phyloP scores from a whole-genome alignment of 2,888 invertebrate genomes.

The Drosophila subquinaria region DNA sequence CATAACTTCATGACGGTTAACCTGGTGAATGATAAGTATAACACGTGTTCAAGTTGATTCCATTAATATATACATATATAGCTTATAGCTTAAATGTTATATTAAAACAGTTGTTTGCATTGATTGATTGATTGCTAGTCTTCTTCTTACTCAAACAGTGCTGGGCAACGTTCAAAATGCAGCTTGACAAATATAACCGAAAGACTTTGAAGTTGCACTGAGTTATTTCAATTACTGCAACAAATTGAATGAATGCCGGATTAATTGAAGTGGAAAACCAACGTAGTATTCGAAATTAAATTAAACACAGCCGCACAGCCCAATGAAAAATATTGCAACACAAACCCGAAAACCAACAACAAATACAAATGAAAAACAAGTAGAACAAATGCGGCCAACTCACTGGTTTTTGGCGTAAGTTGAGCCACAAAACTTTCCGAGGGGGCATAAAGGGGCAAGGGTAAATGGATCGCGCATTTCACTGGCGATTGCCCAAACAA shows the following conservation, averaged over 20 bases:
- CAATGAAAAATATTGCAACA: slow-evolving; percentile 39
- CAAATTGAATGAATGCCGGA: slow-evolving; percentile 30
- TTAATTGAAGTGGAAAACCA: slow-evolving; percentile 42
- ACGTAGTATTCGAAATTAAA: slow-evolving; percentile 46
- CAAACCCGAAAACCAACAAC: slow-evolving; percentile 22
- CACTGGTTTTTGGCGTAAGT: slow-evolving; percentile 33
- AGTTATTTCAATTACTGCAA: slow-evolving; percentile 20
- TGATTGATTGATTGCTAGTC: too few species aligned
- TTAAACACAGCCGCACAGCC: slow-evolving; percentile 33
- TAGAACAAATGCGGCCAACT: slow-evolving; percentile 36
- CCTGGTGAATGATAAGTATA: slow-evolving; percentile 17
- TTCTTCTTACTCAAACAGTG: background rate
- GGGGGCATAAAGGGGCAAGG: background rate
- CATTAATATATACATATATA: background rate
- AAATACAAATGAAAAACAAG: slow-evolving; percentile 20
- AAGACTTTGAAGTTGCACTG: background rate
- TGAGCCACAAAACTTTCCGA: slow-evolving; percentile 42
- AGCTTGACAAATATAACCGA: background rate
- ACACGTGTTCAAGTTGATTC: slow-evolving; percentile 38
- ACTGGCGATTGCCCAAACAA: slow-evolving; percentile 62
- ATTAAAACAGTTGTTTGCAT: too few species aligned
- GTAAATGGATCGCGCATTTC: slow-evolving; percentile 35
- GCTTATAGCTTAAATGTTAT: too few species aligned
- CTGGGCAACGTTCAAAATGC: background rate
- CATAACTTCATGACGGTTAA: slow-evolving; percentile 8